phyloP scores from a whole-genome alignment of 2,113 vertebrate genomes.

The Synodontis membranacea region DNA sequence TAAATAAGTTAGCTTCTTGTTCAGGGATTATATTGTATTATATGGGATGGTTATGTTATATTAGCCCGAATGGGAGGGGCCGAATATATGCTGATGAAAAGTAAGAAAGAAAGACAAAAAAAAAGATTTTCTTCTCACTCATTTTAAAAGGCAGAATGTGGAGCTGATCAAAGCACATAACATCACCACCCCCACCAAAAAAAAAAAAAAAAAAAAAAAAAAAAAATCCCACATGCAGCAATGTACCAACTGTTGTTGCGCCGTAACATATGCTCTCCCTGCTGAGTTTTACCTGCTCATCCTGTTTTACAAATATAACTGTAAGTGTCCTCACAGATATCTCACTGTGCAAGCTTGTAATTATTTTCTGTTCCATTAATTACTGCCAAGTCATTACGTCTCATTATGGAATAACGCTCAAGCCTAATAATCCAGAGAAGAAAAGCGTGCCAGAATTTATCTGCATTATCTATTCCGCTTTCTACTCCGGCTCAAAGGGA shows the following conservation, averaged over 20 bases:
- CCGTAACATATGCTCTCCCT: conserved; percentile 11
- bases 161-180: background rate
- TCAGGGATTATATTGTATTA: no score
- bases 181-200: background rate
- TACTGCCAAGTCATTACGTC: conserved; percentile 5
- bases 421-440: background rate
- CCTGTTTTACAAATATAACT: background rate
- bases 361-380: conserved; percentile 36
- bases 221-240: background rate
- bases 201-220: background rate
- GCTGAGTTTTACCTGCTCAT: conserved; percentile 10
- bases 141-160: background rate
- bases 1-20: background rate
- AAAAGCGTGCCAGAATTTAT: background rate
- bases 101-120: background rate
- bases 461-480: background rate
- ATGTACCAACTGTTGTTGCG: conserved; percentile 10
- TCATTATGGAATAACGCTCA: conserved; percentile 24
- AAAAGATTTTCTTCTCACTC: background rate
- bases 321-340: conserved; percentile 4
- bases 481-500: background rate
- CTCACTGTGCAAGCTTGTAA: conserved; percentile 4
- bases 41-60: no score
- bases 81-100: background rate
- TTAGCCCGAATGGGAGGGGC: background rate